Evolutionary conservation across 2,888 invertebrate species (phyloP), one percentile per base, ranked within the genome.

Genomic region (Phorcus lineatus): DNA sequence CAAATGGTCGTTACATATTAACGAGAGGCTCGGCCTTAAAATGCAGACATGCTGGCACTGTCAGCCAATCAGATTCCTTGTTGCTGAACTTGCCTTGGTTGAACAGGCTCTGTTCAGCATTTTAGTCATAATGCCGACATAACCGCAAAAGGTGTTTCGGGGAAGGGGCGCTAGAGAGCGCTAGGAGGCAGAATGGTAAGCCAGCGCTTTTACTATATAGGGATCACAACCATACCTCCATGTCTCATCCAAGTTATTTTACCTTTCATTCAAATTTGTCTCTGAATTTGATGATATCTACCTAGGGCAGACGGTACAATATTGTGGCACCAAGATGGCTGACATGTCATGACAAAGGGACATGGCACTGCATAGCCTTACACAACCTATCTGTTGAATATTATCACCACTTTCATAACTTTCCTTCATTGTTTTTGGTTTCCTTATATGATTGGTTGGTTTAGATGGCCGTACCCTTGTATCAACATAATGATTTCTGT

Each of bases 31-130:
- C 3, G 16, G 77, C n/a, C 24, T 77, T 67, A 31, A 31, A 80
- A 79, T 81, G 75, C 82, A 85, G 85, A 82, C 84, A 81, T 81
- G 82, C 82, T 81, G 81, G 83, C 82, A 84, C 83, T 78, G 75
- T 53, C 74, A 78, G 80, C 86, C 86, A 86, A 86, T 86, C 81
- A 83, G 74, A 84, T 28, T 22, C n/a, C 36, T 53, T 19, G 78
- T 81, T 79, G 57, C 78, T 76, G 36, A 40, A 22, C 40, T 28
- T n/a, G 31, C 53, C 67, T 40, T 55, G 52, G 66, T 52, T 57
- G 24, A 79, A 79, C 31, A 54, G 47, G 74, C 66, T 70, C 70
- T 74, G 54, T 77, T 74, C 77, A 57, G n/a, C 28, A 67, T 54
- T 77, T 81, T 81, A 81, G 84, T 82, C 82, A 84, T 81, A 74